Percentiles rank a stretch among this genome's conserved stretches.
Evolutionary conservation across 2,113 vertebrate genomes (phyloP).

Genomic region (human): DNA sequence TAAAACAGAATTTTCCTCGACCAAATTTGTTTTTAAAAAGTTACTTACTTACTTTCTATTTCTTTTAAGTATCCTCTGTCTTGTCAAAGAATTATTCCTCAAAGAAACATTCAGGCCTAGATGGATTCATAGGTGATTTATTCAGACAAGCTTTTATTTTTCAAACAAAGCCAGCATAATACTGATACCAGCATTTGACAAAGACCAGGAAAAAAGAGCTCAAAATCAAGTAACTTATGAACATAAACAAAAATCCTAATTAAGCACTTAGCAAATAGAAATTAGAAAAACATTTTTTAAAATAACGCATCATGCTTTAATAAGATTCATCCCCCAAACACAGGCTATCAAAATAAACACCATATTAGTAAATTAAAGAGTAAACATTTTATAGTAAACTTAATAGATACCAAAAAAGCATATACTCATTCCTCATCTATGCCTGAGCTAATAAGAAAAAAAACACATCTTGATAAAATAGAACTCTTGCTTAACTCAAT

Average conservation of each 20-base stretch:
- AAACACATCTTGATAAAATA: background rate
- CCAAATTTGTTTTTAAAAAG: background rate
- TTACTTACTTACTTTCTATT: background rate
- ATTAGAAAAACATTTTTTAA: conserved; percentile 15
- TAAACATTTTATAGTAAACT: conserved; percentile 32
- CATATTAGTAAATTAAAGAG: conserved; percentile 23
- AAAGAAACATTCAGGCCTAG: conserved; percentile 11
- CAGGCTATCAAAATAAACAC: conserved; percentile 41
- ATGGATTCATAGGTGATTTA: background rate
- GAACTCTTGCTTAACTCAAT: conserved; percentile 8
- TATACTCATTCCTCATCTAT: background rate
- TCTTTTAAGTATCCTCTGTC: background rate
- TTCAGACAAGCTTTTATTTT: conserved; percentile 26
- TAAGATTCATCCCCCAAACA: background rate
- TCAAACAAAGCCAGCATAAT: background rate
- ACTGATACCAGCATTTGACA: conserved; percentile 1
- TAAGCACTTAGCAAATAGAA: conserved; percentile 39
- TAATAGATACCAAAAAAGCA: background rate
- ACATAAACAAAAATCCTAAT: conserved; percentile 52
- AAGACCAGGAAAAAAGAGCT: background rate
- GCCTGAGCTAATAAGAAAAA: background rate
- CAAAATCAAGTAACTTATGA: conserved; percentile 22
- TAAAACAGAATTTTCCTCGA: background rate
- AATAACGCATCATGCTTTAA: background rate
- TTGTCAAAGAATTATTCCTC: conserved; percentile 25